Conservation (phyloP, 2,797 vertebrate species). For the Bovichtus diacanthus region DNA sequence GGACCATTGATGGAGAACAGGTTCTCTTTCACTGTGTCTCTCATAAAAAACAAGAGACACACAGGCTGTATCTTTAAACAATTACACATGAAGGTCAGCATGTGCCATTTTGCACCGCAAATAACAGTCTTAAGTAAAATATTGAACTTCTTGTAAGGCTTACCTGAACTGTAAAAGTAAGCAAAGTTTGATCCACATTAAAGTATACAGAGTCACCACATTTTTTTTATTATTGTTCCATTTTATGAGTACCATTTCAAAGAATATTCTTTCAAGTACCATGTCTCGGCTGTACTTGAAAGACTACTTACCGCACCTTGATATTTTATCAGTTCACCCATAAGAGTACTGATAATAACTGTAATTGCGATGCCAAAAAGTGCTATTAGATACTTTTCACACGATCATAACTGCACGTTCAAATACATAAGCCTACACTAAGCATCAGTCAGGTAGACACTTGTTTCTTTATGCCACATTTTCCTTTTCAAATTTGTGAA, state of each 20-base stretch:
- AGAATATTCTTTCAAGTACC: neutral
- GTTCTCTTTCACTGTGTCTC: neutral
- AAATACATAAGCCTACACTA: neutral
- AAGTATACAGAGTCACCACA: too few species aligned
- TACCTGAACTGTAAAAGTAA: neutral
- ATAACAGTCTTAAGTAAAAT: neutral
- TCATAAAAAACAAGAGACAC: constrained; percentile 11
- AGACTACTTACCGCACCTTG: neutral
- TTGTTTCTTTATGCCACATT: too few species aligned
- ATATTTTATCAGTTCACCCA: neutral
- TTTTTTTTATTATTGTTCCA: neutral
- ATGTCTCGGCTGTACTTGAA: neutral
- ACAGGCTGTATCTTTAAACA: neutral
- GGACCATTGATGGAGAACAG: neutral
- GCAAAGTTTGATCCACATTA: neutral
- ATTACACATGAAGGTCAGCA: constrained; percentile 14
- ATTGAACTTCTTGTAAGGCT: neutral
- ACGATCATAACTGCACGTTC: neutral
- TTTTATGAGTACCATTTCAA: neutral
- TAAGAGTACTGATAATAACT: neutral
- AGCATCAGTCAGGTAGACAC: neutral
- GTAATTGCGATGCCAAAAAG: neutral
- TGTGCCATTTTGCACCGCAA: constrained; percentile 4
- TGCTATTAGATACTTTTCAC: neutral
- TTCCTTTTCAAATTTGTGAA: neutral